Base-by-base conservation (phyloP, 2,113 vertebrate genomes). In the Macquaria ambigua region DNA sequence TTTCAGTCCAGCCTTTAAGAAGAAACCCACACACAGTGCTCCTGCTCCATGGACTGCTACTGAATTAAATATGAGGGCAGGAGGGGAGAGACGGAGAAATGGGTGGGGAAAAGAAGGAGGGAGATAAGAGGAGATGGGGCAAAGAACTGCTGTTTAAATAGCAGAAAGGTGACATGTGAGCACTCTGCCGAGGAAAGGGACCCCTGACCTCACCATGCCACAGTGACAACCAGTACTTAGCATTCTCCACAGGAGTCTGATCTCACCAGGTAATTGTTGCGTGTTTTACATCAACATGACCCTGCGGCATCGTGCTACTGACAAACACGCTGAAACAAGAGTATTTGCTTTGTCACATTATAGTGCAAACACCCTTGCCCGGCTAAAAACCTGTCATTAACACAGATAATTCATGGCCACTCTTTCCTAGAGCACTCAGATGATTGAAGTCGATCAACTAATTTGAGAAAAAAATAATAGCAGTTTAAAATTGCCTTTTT, bases 41-140 rank as follows among this genome's bases (percentile, higher is more conserved):
- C 41, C 53, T 62, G 48, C 83, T 85, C 79, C 70, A 72, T 50
- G 34, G 37, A 87, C 77, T 31, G 28, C 71, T 77, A 31, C 84
- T 94, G 95, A 95, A 95, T 96, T 92, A 94, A 94, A 94, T 90
- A 95, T 94, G 76, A 89, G 59, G 74, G 74, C 69, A 63, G 34
- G 20, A n/a, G 77, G 34, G 63, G 37, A 75, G 37, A 48, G 70
- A 69, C 10, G 25, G 71, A 74, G 41, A 48, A 21, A 76, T 4
- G 39, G 63, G 62, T 25, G 70, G 55, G 37, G 81, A 55, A 70
- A 82, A 59, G 76, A 28, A 55, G 34, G 64, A 23, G 67, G 25
- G 55, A 58, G 66, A 64, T 75, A 61, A 69, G 63, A 74, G 28
- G 56, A 62, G 75, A 78, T 59, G 73, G 80, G 77, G 56, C 69